Percentiles rank a stretch among this genome's conserved stretches.
These are phyloP conservation scores for Lerema accius DNA, from an alignment of 1,140 invertebrate species.

Conservation along the genomic window DNA sequence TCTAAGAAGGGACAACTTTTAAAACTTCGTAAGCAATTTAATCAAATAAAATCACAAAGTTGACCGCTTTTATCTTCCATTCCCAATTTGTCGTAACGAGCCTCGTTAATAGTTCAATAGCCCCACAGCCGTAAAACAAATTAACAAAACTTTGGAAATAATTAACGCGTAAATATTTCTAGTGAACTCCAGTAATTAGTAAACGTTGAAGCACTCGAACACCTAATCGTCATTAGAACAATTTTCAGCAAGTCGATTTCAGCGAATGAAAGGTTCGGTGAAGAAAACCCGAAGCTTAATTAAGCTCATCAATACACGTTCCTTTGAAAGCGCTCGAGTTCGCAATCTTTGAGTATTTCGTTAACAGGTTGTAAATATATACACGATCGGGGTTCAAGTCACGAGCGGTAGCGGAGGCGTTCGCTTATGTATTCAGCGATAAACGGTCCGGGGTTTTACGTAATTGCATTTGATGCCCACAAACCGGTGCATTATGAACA, in stretches of 20 bases:
- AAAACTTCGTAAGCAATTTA: neutral
- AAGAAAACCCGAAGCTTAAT: constrained; percentile 50
- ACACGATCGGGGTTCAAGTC: constrained; percentile 25
- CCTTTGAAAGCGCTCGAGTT: constrained; percentile 56
- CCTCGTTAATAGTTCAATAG: neutral
- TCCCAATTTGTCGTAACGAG: neutral
- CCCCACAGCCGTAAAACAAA: neutral
- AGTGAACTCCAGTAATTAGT: constrained; percentile 7
- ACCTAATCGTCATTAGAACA: constrained; percentile 9
- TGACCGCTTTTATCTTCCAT: neutral
- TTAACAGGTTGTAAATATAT: constrained; percentile 48
- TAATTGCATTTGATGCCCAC: no score
- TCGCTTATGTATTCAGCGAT: neutral
- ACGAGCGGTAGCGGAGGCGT: constrained; percentile 14
- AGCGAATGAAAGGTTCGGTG: constrained; percentile 17
- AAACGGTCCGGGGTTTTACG: no score
- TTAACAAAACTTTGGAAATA: constrained; percentile 1
- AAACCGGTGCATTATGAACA: no score
- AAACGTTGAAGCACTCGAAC: neutral
- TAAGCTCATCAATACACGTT: constrained; percentile 69
- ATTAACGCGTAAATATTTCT: neutral
- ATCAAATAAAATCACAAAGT: neutral
- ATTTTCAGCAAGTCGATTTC: constrained; percentile 16
- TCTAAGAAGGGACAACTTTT: no score
- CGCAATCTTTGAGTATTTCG: constrained; percentile 55